Evolutionary conservation across 2,113 vertebrate genomes (phyloP).

Genomic region (Muscicapa adusta): DNA sequence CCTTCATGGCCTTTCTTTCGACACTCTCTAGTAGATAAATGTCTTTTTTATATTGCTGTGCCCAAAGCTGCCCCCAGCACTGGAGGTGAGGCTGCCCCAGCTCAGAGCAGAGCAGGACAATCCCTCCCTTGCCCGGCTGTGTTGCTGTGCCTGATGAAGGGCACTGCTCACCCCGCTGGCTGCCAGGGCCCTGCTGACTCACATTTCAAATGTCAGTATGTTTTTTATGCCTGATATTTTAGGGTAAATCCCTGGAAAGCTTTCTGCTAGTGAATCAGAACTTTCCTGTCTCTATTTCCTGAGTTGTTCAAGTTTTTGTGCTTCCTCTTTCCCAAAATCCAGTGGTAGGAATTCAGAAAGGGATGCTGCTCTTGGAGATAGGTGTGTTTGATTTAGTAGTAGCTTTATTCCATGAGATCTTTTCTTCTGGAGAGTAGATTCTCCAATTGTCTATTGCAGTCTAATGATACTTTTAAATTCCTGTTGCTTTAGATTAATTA

Average conservation of each 20-base stretch:
- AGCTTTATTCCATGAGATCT: background rate
- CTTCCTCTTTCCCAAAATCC: background rate
- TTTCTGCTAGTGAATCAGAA: background rate
- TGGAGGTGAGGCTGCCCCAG: background rate
- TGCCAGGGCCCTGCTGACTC: background rate
- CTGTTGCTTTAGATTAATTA: background rate
- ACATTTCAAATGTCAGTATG: background rate
- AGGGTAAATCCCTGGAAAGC: background rate
- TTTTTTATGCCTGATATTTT: background rate
- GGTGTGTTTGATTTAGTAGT: background rate
- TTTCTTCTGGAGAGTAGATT: background rate
- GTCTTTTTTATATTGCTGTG: accelerated
- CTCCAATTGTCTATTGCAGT: background rate
- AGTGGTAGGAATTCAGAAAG: background rate
- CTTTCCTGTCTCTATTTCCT: background rate
- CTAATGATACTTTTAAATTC: background rate
- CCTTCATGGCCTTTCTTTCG: accelerated
- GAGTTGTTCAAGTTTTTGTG: background rate
- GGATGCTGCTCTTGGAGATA: background rate
- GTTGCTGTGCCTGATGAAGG: background rate
- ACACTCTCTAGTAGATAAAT: accelerated
- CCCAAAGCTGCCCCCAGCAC: background rate
- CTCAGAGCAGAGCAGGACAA: accelerated
- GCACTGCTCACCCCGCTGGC: background rate
- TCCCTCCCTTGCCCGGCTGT: accelerated